Base-by-base conservation (phyloP, 2,888 invertebrate genomes). In the Limnephilus rhombicus region DNA sequence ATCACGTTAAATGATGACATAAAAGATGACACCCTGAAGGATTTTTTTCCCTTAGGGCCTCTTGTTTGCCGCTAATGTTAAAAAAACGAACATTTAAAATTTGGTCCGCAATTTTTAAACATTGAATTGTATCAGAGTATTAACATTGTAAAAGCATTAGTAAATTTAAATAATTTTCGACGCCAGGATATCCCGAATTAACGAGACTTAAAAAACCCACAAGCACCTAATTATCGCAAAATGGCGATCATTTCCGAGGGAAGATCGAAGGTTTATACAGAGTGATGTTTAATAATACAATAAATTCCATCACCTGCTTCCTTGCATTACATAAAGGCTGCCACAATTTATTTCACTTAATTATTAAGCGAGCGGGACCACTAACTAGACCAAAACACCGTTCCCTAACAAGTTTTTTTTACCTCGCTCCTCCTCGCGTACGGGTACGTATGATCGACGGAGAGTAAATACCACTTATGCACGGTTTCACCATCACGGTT, bases 361-460 rank as follows among this genome's bases (percentile, higher is more conserved):
- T 93, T 93, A 93, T 92, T 88, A 90, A 92, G 91, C 92, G 92
- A 91, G 82, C 91, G 85, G 68, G 24, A 68, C 24, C 92, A 93
- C 93, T 92, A 93, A 93, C 93, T 93, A 93, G 93, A 93, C 93
- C 93, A 93, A 92, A 93, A 93, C 93, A 93, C 93, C 93, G 93
- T 93, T 93, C 91, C 90, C 89, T 92, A 91, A 92, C 91, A 80
- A 91, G 92, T 92, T 93, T 91, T 93, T 92, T 87, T 87, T 91
- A 87, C 80, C 29, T 86, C 88, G 53, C 88, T 68, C 34, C 82
- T 90, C 81, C 89, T 89, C 80, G 45, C 80, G 45, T 89, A 80
- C 29, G n/a, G 68, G 68, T 68, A 68, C 13, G 31, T 89, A 80
- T 89, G 80, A 87, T 87, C 68, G 87, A 31, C 87, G 49, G n/a